These are phyloP conservation scores for Salvelinus fontinalis DNA, from an alignment of 2,113 vertebrate species.

Conservation along the genomic window DNA sequence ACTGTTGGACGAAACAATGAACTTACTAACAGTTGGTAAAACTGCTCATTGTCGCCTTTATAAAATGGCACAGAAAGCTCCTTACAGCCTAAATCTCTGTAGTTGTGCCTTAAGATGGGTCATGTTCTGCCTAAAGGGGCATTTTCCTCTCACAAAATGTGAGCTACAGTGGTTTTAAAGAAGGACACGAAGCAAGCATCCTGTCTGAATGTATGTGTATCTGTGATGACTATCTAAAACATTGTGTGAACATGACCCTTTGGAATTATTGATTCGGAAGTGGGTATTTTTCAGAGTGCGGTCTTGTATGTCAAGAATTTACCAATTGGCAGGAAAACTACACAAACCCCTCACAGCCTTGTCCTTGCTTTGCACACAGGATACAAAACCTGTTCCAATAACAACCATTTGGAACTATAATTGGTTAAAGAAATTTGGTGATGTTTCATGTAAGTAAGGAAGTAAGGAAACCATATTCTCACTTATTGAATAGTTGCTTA, in stretches of 20 bases:
- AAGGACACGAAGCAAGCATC: not conserved
- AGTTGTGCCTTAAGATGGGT: too few relatives aligned
- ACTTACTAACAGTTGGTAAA: too few relatives aligned
- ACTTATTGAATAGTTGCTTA: not conserved
- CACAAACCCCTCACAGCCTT: not conserved
- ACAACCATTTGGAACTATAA: too few relatives aligned
- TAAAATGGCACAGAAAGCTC: too few relatives aligned
- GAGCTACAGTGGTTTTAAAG: not conserved
- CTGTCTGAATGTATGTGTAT: not conserved
- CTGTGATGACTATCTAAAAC: not conserved
- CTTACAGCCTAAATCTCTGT: too few relatives aligned
- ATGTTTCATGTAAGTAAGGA: too few relatives aligned
- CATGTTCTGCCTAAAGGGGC: too few relatives aligned
- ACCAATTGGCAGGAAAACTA: not conserved
- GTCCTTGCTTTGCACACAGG: not conserved
- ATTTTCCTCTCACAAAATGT: not conserved
- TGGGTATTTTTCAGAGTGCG: slow-evolving; percentile 20
- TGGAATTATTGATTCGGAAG: slow-evolving; percentile 24
- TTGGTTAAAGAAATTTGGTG: too few relatives aligned
- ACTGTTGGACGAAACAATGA: too few relatives aligned
- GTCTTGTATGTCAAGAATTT: slow-evolving; percentile 1
- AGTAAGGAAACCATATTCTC: not conserved
- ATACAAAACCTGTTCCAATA: not conserved
- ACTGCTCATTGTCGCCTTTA: too few relatives aligned
- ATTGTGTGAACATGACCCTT: not conserved